Conservation (phyloP, 2,888 invertebrate species). For the Anagyrus pseudococci region DNA sequence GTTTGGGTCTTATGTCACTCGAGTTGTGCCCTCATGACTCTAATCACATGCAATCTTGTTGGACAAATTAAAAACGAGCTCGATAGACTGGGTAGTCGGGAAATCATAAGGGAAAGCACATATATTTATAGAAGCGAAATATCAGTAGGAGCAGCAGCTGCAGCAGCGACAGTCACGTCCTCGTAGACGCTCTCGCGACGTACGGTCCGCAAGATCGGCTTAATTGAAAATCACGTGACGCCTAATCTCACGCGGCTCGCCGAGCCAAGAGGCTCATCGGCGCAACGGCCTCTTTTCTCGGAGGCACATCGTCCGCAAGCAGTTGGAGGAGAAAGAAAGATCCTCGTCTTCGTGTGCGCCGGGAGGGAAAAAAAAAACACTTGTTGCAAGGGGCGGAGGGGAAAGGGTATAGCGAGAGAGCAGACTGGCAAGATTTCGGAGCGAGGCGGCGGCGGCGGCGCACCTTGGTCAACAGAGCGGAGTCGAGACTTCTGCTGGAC, state of each 20-base stretch:
- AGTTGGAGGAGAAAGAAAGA: too few species aligned
- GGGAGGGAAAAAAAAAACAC: conserved; percentile 10
- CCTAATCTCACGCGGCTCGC: conserved; percentile 18
- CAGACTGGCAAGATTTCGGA: too few species aligned
- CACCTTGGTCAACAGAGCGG: too few species aligned
- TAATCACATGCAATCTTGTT: not conserved
- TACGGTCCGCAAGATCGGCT: conserved; percentile 16
- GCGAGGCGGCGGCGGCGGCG: too few species aligned
- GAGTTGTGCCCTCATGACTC: not conserved
- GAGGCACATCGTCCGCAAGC: not conserved
- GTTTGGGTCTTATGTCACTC: too few species aligned
- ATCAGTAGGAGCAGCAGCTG: not conserved
- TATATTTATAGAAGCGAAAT: conserved; percentile 25
- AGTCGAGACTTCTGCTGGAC: too few species aligned
- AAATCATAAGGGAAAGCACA: not conserved
- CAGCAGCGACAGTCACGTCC: too few species aligned
- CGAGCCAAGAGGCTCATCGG: conserved; percentile 18
- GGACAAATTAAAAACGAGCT: not conserved
- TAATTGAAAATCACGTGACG: conserved; percentile 37
- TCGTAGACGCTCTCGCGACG: not conserved
- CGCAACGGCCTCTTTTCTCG: not conserved
- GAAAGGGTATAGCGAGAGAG: too few species aligned
- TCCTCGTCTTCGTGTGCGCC: too few species aligned
- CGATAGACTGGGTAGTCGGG: not conserved
- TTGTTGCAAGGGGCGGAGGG: too few species aligned